Base-by-base conservation (phyloP, 2,113 vertebrate species). In the Oxyura jamaicensis region DNA sequence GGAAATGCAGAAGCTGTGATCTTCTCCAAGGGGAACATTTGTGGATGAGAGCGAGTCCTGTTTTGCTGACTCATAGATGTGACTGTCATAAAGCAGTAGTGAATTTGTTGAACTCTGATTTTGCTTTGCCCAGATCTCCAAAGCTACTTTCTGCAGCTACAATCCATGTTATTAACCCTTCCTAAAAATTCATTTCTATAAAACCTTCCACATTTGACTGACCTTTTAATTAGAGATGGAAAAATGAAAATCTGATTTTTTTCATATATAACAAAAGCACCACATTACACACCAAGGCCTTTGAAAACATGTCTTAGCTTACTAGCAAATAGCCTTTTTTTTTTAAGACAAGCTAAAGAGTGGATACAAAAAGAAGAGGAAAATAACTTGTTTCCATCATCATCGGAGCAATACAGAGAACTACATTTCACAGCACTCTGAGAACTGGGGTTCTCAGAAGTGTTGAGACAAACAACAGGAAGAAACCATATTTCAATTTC, bases 41-140 rank as follows among this genome's bases (percentile, higher is more conserved):
- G 39, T 3, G 73, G 36, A 88, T 39, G 53, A 69, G 39, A 82
- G 5, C 79, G 8, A 4, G 90, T 73, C 76, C 72, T 10, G 7
- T 95, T 95, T 68, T 93, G 93, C 93, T 97, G 95, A 93, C 83
- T 93, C 93, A 92, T 5, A 53, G 66, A 76, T 62, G 69, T 6
- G 73, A 91, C 83, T 78, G 65, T 75, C 74, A 60, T 39, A n/a
- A 46, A 84, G 62, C 35, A 58, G 53, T 48, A 58, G 53, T 6
- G 56, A 78, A 78, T 78, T 59, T 42, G n/a, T 23, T 77, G 55
- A 86, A 84, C n/a, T 84, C 58, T 20, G 21, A 41, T 75, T 91
- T 93, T 76, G 11, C 25, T 83, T 91, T 85, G 56, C 55, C 60
- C 63, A 22, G 14, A 7, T 79, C 58, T 86, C 74, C 46, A 26